Conservation (phyloP, 2,797 vertebrate genomes). For the Meda fulgida region DNA sequence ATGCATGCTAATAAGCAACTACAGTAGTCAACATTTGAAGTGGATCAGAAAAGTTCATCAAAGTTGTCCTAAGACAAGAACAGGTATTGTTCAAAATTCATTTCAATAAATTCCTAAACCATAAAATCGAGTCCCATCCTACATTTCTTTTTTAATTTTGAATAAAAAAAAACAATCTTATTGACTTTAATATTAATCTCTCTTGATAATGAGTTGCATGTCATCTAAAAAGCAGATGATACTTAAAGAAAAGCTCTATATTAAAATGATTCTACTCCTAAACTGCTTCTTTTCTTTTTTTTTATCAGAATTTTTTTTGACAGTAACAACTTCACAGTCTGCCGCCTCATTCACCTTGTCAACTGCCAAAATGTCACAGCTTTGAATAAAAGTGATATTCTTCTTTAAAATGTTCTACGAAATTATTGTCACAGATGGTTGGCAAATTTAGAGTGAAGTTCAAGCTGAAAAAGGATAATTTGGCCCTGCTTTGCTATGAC, state of each 20-base stretch:
- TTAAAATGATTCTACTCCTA: neutral
- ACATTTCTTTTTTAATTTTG: neutral
- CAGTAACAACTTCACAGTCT: conserved; percentile 6
- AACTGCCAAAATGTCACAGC: neutral
- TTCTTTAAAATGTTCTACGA: conserved; percentile 9
- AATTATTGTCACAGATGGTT: conserved; percentile 32
- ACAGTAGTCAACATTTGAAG: too few species aligned
- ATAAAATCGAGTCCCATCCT: neutral
- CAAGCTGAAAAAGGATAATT: conserved; percentile 44
- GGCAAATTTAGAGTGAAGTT: conserved; percentile 43
- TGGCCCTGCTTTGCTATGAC: conserved; percentile 57
- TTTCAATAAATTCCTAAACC: too few species aligned
- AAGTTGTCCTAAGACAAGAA: too few species aligned
- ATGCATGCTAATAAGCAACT: too few species aligned
- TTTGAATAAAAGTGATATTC: conserved; percentile 29
- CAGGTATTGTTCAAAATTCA: too few species aligned
- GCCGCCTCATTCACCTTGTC: neutral
- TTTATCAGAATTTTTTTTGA: neutral
- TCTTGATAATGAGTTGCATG: neutral
- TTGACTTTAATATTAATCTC: neutral
- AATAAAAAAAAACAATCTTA: too few species aligned
- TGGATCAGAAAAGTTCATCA: too few species aligned
- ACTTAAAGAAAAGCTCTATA: neutral
- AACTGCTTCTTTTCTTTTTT: neutral
- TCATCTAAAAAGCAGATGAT: neutral